Evolutionary conservation across 2,797 vertebrate genomes (phyloP), one percentile per base, ranked within the genome.

Genomic region (Poeciliopsis paucimaculata): DNA sequence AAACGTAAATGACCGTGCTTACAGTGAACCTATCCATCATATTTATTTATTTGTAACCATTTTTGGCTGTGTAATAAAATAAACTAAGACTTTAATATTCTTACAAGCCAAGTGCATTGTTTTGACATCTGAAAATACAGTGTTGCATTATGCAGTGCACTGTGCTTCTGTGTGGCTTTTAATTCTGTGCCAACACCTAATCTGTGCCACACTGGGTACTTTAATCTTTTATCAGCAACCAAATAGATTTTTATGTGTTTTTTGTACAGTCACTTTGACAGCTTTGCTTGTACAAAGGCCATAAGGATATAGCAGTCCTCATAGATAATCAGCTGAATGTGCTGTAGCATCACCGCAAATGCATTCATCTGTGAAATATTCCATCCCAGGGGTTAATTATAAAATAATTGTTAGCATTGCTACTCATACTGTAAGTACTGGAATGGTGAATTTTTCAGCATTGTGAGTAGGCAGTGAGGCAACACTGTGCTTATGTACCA

Each of bases 351-450:
- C 87, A 75, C 75, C 84, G 83, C 64, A 86, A 86, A 89, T 76
- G 82, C 68, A 57, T 77, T 90, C 80, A 89, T 89, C 88, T 82
- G 80, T 87, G 76, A 87, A 89, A 90, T 90, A 89, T 86, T 87
- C 85, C 86, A 90, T 89, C 80, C 87, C 79, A 66, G 76, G 80
- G 79, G 90, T 85, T 88, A 86, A 90, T 91, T 89, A 86, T 85
- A 90, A 91, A 87, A 75, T 78, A 71, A 87, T 86, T 85, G 85
- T 89, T 91, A 90, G 77, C 83, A 85, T 36, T 82, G 79, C 86
- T 87, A 79, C 77, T 77, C 82, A 76, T 76, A 60, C 68, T 49
- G 31, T 31, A 72, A 82, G 80, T 79, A 81, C 77, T 84, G 76
- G 73, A 88, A 79, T 80, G 87, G 70, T 83, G 55, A 82, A 75